Conservation (phyloP, 2,113 vertebrate species). For the Aegithalos caudatus region DNA sequence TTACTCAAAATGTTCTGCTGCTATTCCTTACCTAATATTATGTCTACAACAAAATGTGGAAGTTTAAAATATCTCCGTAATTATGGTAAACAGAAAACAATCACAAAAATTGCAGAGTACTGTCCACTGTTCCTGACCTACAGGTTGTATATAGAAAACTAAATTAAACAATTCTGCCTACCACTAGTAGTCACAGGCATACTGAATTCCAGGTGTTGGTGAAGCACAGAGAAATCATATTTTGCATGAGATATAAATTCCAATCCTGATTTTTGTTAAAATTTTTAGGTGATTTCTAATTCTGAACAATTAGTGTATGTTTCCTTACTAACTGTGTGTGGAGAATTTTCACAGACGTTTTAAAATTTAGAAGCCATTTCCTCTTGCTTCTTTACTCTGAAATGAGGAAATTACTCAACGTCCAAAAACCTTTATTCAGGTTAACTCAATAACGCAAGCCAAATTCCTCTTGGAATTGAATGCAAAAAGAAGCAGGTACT, state of each 20-base stretch:
- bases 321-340: background rate
- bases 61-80: constrained; percentile 68
- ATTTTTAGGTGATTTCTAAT: background rate
- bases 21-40: constrained; percentile 67
- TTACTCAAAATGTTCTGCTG: constrained; percentile 63
- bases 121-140: constrained; percentile 38
- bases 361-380: background rate
- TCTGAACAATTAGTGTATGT: background rate
- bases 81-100: constrained; percentile 70
- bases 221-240: background rate
- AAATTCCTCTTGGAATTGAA: background rate
- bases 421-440: background rate
- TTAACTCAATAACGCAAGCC: background rate
- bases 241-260: background rate
- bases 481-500: background rate
- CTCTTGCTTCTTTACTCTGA: background rate
- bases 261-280: background rate
- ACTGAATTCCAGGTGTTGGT: constrained; percentile 5
- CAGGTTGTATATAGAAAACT: constrained; percentile 58
- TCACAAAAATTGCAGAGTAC: constrained; percentile 63
- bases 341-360: background rate
- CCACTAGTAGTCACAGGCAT: background rate
- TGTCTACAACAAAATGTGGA: constrained; percentile 62
- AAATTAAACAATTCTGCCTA: constrained; percentile 56
- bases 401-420: background rate